Conservation (phyloP, 1,140 invertebrate genomes). For the Geopemphigus sp. region DNA sequence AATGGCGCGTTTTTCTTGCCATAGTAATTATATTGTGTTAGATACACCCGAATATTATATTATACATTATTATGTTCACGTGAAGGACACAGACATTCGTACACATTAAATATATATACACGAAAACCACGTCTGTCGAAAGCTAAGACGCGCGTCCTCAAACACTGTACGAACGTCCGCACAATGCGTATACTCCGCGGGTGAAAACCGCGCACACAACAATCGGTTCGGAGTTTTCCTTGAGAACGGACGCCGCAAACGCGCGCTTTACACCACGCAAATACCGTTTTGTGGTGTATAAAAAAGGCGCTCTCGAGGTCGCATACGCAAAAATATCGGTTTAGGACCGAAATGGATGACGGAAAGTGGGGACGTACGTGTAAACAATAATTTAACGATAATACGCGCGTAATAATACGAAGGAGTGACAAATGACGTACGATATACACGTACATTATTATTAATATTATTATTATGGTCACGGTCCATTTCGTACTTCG, state of each 20-base stretch:
- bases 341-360: background rate
- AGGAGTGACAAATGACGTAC: background rate
- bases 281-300: background rate
- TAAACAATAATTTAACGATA: no score
- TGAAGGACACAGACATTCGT: background rate
- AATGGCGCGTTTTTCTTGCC: no score
- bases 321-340: conserved; percentile 35
- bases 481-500: conserved; percentile 31
- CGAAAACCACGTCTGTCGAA: background rate
- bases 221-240: conserved; percentile 34
- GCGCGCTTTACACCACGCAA: background rate
- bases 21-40: no score
- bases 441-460: background rate
- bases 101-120: no score
- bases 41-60: no score
- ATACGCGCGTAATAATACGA: no score
- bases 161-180: no score
- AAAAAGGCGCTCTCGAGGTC: conserved; percentile 32
- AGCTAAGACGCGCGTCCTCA: background rate
- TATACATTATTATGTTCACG: no score
- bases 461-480: conserved; percentile 12
- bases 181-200: background rate
- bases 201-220: conserved; percentile 19
- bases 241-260: background rate
- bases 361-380: background rate